phyloP scores from a whole-genome alignment of 2,113 vertebrate species.

The Pseudorhombus dupliciocellatus region DNA sequence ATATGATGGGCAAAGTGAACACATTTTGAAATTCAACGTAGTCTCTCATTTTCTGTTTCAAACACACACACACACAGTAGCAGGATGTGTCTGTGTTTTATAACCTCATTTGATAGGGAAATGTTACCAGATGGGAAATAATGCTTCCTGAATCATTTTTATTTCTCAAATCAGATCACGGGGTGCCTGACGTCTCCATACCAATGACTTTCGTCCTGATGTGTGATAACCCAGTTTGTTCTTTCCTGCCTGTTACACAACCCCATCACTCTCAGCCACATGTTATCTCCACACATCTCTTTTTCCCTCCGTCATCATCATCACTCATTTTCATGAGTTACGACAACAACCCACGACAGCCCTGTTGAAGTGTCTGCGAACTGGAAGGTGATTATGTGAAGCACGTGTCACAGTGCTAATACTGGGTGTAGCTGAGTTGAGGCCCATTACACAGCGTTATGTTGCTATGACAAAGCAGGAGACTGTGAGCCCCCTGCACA shows the following conservation, averaged over 20 bases:
- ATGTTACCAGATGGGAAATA: slow-evolving; percentile 29
- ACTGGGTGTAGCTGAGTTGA: slow-evolving; percentile 38
- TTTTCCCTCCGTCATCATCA: background rate
- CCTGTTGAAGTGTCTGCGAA: slow-evolving; percentile 8
- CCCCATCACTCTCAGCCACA: slow-evolving; percentile 18
- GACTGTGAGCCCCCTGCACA: slow-evolving; percentile 57
- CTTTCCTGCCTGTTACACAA: slow-evolving; percentile 38
- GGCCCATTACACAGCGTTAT: slow-evolving; percentile 65
- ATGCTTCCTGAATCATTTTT: slow-evolving; percentile 6
- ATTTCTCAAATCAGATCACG: slow-evolving; percentile 32
- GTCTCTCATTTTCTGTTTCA: slow-evolving; percentile 7
- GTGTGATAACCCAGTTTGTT: slow-evolving; percentile 41
- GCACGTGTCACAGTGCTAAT: slow-evolving; percentile 33
- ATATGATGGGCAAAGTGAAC: slow-evolving; percentile 51
- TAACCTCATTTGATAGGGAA: slow-evolving; percentile 46
- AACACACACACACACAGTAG: background rate
- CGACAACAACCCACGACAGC: background rate
- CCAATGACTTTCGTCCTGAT: slow-evolving; percentile 45
- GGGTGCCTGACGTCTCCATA: slow-evolving; percentile 21
- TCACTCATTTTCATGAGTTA: background rate
- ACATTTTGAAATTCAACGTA: slow-evolving; percentile 49
- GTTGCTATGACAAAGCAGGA: slow-evolving; percentile 68
- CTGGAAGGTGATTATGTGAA: slow-evolving; percentile 34
- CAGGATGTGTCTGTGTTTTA: slow-evolving; percentile 33
- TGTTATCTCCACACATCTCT: slow-evolving; percentile 19